These are phyloP conservation scores for Abrostola triplasia DNA, from an alignment of 2,888 invertebrate genomes.

Conservation along the genomic window DNA sequence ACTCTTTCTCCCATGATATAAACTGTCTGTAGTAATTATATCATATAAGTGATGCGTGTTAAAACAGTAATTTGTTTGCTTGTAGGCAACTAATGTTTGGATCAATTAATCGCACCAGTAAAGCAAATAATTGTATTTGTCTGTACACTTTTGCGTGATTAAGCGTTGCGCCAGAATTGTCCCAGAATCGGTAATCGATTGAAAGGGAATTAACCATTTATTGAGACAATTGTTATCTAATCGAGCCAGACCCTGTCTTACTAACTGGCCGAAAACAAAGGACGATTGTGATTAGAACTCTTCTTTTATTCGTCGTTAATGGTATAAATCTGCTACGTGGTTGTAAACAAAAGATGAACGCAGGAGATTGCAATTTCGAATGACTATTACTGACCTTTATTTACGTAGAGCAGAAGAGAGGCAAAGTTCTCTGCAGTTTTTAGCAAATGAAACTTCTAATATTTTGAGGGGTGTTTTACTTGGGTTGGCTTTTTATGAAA, in stretches of 20 bases:
- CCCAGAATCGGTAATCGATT: constrained; percentile 24
- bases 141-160: constrained; percentile 27
- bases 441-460: too few relatives aligned
- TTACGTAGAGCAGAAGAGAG: too few relatives aligned
- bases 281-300: not conserved
- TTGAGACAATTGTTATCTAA: constrained; percentile 25
- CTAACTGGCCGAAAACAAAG: constrained; percentile 8
- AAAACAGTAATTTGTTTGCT: not conserved
- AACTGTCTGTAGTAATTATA: not conserved
- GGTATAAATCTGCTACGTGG: not conserved
- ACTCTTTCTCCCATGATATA: not conserved
- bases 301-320: not conserved
- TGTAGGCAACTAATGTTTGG: not conserved
- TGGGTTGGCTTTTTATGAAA: too few relatives aligned
- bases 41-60: not conserved
- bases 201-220: constrained; percentile 33
- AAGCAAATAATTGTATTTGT: constrained; percentile 14
- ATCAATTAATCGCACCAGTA: constrained; percentile 22
- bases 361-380: not conserved
- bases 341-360: not conserved
- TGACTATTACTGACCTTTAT: too few relatives aligned
- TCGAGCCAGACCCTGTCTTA: constrained; percentile 10
- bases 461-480: too few relatives aligned
- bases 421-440: too few relatives aligned
- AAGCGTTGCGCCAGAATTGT: constrained; percentile 23